Percentiles rank a stretch among this genome's conserved stretches.
These are phyloP conservation scores for Pentalonia nigronervosa DNA, from an alignment of 1,140 invertebrate species.

Conservation along the genomic window DNA sequence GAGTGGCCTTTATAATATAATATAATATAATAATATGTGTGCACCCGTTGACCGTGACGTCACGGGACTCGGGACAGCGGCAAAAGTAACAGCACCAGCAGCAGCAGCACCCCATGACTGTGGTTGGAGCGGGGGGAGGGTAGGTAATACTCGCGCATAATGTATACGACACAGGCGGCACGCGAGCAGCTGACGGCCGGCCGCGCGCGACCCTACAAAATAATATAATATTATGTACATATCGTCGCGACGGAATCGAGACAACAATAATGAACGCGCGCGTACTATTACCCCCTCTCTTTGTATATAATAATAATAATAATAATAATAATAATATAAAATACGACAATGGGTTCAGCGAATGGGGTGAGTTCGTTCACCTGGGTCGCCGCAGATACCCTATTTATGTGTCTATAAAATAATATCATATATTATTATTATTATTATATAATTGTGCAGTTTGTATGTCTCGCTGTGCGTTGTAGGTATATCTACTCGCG, in stretches of 20 bases:
- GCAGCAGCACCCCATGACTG: background rate
- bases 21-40: background rate
- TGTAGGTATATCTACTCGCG: background rate
- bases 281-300: background rate
- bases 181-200: constrained; percentile 38
- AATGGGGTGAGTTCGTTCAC: constrained; percentile 53
- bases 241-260: background rate
- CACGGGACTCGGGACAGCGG: background rate
- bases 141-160: background rate
- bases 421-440: background rate
- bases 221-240: background rate
- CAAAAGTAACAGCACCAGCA: background rate
- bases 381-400: constrained; percentile 6
- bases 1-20: background rate
- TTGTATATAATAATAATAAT: background rate
- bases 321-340: background rate
- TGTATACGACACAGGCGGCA: constrained; percentile 7
- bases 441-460: background rate
- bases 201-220: background rate
- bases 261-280: constrained; percentile 31
- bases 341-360: constrained; percentile 32
- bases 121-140: background rate
- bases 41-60: constrained; percentile 2
- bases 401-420: constrained; percentile 1
- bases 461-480: background rate